phyloP scores from a whole-genome alignment of 2,113 vertebrate species.

The Epinephelus fuscoguttatus region DNA sequence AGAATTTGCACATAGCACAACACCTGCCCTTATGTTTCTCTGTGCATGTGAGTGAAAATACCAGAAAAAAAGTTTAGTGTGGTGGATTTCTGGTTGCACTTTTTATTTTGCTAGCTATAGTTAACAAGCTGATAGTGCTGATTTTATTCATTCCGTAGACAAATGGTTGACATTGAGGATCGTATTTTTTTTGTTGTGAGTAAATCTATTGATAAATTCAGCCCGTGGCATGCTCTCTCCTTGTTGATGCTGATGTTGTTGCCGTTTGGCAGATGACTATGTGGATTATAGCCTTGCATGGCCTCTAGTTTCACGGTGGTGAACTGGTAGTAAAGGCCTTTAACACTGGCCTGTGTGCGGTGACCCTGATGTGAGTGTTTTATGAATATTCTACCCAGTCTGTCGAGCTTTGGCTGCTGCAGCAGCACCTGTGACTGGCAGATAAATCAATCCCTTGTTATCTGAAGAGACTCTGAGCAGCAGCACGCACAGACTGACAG shows the following conservation, averaged over 20 bases:
- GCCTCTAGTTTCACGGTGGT: neutral
- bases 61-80: neutral
- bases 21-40: neutral
- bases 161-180: neutral
- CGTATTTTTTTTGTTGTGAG: neutral
- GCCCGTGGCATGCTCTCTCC: neutral
- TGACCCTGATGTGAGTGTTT: slow-evolving; percentile 9
- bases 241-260: neutral
- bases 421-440: neutral
- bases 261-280: neutral
- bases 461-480: neutral
- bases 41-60: neutral
- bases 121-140: neutral
- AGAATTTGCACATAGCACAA: too few species aligned
- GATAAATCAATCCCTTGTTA: neutral
- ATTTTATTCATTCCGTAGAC: neutral
- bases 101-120: neutral
- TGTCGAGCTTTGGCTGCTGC: neutral
- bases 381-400: neutral
- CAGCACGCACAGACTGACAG: neutral
- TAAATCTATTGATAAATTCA: neutral
- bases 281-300: neutral
- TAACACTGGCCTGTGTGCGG: neutral
- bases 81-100: neutral
- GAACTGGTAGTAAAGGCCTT: neutral